Base-by-base conservation (phyloP, 2,888 invertebrate genomes). In the Cancer borealis region DNA sequence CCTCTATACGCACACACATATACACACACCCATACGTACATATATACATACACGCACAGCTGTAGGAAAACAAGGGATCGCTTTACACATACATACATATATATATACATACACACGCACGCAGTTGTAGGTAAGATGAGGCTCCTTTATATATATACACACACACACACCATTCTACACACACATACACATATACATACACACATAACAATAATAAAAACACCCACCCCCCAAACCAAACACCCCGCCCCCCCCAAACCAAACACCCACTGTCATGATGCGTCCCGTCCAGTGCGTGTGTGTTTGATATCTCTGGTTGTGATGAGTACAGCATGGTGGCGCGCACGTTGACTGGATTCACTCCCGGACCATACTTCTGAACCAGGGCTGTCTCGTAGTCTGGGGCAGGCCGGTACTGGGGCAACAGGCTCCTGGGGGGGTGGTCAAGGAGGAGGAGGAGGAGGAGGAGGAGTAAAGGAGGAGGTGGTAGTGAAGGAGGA, bases 381-480 rank as follows among this genome's bases (percentile, higher is more conserved):
- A 98, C 98, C 95, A 99, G 97, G 21, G 99, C 99, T 0, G 98
- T 98, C 96, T 99, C 99, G 96, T 99, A 99, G 97, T 99, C 99
- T 0, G 99, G 99, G 0, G 99, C 98, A 0, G 98, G 98, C 3
- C 99, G 96, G 96, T 97, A 97, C 95, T 95, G 95, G 47, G 96
- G 96, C 66, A 95, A 90, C 26, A 96, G 95, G n/a, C 95, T 95
- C 89, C 95, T 95, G 94, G 26, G 30, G 92, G 88, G 84, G 2
- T 3, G 84, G 84, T 17, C 14, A 39, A 14, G 39, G 84, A 39
- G 3, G 14, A 2, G n/a, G 3, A 79, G 10, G 66, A 30, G 79
- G 12, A 4, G n/a, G 79, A 26, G n/a, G 73, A 8, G 26, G 26
- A 79, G 4, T 26, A 26, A 8, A 39, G 39, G 39, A 39, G 39